Base-by-base conservation (phyloP, 2,888 invertebrate genomes). In the Oxystoma pomonae region DNA sequence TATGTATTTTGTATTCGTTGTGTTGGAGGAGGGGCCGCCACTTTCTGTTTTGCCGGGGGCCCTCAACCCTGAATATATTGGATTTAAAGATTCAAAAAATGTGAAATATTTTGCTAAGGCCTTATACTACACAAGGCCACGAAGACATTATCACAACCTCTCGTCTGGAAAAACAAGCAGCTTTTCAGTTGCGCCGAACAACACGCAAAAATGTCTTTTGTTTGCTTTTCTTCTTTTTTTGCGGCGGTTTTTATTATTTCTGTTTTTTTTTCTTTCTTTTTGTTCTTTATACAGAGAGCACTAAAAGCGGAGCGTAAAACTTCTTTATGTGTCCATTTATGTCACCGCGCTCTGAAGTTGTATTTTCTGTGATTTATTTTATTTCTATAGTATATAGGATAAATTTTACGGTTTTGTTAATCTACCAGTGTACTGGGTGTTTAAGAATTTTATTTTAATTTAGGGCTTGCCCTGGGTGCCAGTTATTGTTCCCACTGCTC, bases 141-240 rank as follows among this genome's bases (percentile, higher is more conserved):
- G 35, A 3, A 7, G 5, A 35, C 3, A 35, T 35, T 35, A 7
- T 35, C 35, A 35, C 35, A 35, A 35, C 35, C 35, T 3, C 35
- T 53, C 53, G 53, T 16, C 59, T 50, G 63, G 63, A 59, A 62
- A 63, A 63, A 63, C 63, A 63, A 59, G 63, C 63, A 58, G 63
- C 56, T 63, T 63, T 63, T 63, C 53, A 53, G 16, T 53, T 19
- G n/a, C 63, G 59, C 59, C 50, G n/a, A 58, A 51, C 57, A 59
- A 58, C 63, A 63, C 63, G 63, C 59, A 18, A 63, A 63, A 58
- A 63, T 63, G 53, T 63, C 51, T 55, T 59, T 63, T 63, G 50
- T 35, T 21, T 16, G 18, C 16, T 22, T 63, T 63, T 63, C 58
- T 20, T 63, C 56, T 57, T n/a, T 59, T 16, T 56, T 20, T 17